A percentile compares a stretch with the other conserved stretches of the same genome.
Evolutionary conservation across 1,140 invertebrate species (phyloP).

Genomic region (Zaprionus gabonicus): DNA sequence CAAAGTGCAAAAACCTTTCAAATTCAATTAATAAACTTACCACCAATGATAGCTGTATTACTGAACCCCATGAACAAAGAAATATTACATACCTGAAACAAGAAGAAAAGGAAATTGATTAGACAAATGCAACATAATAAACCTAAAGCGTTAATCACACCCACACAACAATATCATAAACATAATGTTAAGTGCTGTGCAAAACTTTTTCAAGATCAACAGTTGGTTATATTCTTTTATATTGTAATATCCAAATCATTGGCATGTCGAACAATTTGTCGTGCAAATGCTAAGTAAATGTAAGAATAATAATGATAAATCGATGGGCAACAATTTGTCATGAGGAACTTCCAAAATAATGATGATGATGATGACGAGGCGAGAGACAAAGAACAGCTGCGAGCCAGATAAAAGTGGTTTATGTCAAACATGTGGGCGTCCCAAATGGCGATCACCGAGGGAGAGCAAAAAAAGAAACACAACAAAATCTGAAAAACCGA

Average conservation of each 20-base stretch:
- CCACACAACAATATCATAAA: neutral
- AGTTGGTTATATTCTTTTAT: neutral
- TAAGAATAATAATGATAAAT: conserved; percentile 51
- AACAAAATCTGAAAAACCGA: neutral
- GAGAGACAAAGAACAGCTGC: conserved; percentile 21
- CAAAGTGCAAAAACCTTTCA: neutral
- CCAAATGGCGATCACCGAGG: neutral
- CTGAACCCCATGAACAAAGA: neutral
- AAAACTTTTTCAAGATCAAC: neutral
- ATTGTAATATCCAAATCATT: neutral
- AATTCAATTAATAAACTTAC: conserved; percentile 9
- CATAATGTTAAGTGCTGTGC: neutral
- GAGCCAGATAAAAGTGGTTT: conserved; percentile 35
- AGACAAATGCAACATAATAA: neutral
- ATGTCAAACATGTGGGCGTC: conserved; percentile 34
- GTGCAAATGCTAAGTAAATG: conserved; percentile 28
- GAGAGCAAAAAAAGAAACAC: neutral
- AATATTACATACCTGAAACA: conserved; percentile 39
- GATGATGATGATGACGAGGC: neutral
- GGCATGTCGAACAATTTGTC: neutral
- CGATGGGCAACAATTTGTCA: conserved; percentile 60
- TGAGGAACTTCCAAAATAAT: conserved; percentile 48
- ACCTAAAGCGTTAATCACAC: neutral
- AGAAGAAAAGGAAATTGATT: neutral
- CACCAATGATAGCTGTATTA: neutral